phyloP scores from a whole-genome alignment of 2,113 vertebrate genomes.

The Rhadina sibilatrix region DNA sequence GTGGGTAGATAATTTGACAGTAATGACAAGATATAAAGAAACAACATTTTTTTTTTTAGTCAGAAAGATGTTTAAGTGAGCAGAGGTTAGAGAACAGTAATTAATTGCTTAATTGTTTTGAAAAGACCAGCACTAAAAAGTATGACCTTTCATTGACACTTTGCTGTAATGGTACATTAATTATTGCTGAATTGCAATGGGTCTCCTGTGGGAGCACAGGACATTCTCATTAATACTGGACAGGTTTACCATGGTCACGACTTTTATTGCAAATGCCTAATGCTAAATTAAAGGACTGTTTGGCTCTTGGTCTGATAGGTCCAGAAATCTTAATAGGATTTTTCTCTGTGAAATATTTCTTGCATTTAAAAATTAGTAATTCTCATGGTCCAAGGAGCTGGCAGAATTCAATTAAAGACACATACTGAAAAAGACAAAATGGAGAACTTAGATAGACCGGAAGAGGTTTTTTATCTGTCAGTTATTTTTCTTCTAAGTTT shows the following conservation, averaged over 20 bases:
- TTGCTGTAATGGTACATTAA: background rate
- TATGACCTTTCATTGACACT: conserved; percentile 18
- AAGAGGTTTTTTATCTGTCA: background rate
- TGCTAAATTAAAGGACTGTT: background rate
- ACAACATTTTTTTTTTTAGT: background rate
- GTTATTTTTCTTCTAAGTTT: background rate
- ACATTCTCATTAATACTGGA: background rate
- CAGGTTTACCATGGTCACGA: background rate
- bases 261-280: background rate
- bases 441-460: background rate
- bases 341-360: background rate
- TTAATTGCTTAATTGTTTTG: conserved; percentile 55
- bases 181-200: conserved; percentile 9
- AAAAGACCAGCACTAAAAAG: conserved; percentile 15
- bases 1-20: background rate
- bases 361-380: background rate
- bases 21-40: background rate
- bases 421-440: background rate
- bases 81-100: conserved; percentile 33
- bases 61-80: background rate
- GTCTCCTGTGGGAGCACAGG: background rate
- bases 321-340: background rate
- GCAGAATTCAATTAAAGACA: background rate
- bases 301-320: background rate
- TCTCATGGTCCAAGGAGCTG: background rate